Evolutionary conservation across 2,113 vertebrate species (phyloP).

Genomic region (Muntiacus reevesi): DNA sequence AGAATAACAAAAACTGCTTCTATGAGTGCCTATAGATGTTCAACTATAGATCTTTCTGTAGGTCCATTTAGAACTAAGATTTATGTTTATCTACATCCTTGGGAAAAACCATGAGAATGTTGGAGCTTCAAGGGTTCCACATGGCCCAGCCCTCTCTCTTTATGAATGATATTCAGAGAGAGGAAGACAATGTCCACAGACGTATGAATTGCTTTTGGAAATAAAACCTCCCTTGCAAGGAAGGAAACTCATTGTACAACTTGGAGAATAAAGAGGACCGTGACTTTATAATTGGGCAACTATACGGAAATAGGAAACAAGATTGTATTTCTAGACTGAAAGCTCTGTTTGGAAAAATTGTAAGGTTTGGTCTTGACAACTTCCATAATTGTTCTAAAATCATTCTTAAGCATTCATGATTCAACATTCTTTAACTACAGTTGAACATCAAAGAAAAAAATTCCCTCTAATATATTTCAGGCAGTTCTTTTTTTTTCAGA

Average conservation of each 20-base stretch:
- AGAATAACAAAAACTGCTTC: neutral
- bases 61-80: neutral
- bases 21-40: neutral
- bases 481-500: neutral
- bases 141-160: neutral
- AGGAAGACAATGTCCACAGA: neutral
- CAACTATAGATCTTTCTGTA: neutral
- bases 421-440: conserved; percentile 4
- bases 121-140: no score
- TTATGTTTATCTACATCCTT: neutral
- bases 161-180: neutral
- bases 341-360: neutral
- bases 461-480: neutral
- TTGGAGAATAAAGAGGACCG: neutral
- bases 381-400: neutral
- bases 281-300: neutral
- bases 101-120: neutral
- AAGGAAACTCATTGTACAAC: neutral
- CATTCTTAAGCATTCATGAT: neutral
- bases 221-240: neutral
- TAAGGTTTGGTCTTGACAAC: neutral
- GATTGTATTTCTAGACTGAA: neutral
- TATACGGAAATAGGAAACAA: neutral
- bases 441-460: conserved; percentile 39
- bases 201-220: neutral